Percentiles rank a stretch among this genome's conserved stretches.
Conservation (phyloP, 2,888 invertebrate species). For the Troides aeacus region DNA sequence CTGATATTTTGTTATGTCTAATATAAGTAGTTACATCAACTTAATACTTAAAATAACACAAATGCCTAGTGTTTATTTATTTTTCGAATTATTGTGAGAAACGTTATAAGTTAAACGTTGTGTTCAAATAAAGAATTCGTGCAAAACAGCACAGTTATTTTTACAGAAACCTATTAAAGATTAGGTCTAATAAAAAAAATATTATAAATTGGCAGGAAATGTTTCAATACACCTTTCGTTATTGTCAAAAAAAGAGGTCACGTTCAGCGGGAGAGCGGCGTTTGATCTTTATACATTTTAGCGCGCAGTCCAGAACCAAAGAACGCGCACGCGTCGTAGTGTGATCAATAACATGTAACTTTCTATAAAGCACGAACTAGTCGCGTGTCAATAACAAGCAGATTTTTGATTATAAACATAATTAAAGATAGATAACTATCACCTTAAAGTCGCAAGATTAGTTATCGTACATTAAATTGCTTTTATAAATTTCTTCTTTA, state of each 20-base stretch:
- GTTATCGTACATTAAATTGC: too few relatives aligned
- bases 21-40: neutral
- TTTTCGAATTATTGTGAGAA: neutral
- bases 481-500: too few relatives aligned
- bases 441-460: too few relatives aligned
- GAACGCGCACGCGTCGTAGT: constrained; percentile 38
- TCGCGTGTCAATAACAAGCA: constrained; percentile 18
- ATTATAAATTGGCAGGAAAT: neutral
- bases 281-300: constrained; percentile 55
- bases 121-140: neutral
- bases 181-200: neutral
- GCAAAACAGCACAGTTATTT: neutral
- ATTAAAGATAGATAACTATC: too few relatives aligned
- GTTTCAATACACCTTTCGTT: neutral
- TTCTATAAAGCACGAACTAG: constrained; percentile 33
- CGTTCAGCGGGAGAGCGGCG: constrained; percentile 49
- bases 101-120: neutral
- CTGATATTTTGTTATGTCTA: neutral
- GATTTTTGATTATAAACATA: neutral
- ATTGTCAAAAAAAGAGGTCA: constrained; percentile 41
- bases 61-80: too few relatives aligned
- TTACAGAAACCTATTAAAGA: neutral
- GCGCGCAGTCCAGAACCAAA: constrained; percentile 30
- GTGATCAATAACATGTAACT: constrained; percentile 37
- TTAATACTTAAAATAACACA: too few relatives aligned